phyloP scores from a whole-genome alignment of 2,888 invertebrate genomes.

The Allacma fusca region DNA sequence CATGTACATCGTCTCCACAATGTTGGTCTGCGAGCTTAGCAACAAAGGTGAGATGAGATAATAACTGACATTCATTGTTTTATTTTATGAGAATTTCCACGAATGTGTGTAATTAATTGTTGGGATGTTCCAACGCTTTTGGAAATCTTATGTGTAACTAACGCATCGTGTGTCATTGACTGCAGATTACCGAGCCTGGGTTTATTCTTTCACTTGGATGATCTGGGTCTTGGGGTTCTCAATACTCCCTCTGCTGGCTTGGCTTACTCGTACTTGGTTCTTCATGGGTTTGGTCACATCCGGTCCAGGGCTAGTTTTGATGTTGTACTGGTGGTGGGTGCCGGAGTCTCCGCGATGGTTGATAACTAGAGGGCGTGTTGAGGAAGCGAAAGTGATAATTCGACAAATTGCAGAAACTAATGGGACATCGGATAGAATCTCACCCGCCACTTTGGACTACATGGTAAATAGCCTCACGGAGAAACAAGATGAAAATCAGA shows the following conservation, averaged over 20 bases:
- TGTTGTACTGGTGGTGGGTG: slow-evolving; percentile 54
- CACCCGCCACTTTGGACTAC: too few relatives aligned
- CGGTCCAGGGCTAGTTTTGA: slow-evolving; percentile 53
- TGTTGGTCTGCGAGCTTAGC: too few relatives aligned
- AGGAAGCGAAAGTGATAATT: slow-evolving; percentile 50
- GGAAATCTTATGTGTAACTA: too few relatives aligned
- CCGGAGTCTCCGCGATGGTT: slow-evolving; percentile 62
- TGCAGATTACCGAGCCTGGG: slow-evolving; percentile 50
- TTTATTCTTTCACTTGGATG: slow-evolving; percentile 34
- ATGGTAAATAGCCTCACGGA: slow-evolving; percentile 6
- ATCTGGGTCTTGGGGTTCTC: slow-evolving; percentile 62
- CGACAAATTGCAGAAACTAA: slow-evolving; percentile 52
- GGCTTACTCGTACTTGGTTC: slow-evolving; percentile 61
- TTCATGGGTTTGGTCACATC: slow-evolving; percentile 61
- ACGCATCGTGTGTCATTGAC: too few relatives aligned
- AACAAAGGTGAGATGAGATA: too few relatives aligned
- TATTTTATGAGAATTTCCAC: too few relatives aligned
- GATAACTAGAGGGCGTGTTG: slow-evolving; percentile 54
- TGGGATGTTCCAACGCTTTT: too few relatives aligned
- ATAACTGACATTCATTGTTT: too few relatives aligned
- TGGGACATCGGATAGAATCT: slow-evolving; percentile 36
- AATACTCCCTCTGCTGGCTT: slow-evolving; percentile 62
- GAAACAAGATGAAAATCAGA: slow-evolving; percentile 5
- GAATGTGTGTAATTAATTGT: too few relatives aligned
- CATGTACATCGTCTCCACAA: too few relatives aligned